phyloP scores from a whole-genome alignment of 2,113 vertebrate genomes.

The Grantiella picta region DNA sequence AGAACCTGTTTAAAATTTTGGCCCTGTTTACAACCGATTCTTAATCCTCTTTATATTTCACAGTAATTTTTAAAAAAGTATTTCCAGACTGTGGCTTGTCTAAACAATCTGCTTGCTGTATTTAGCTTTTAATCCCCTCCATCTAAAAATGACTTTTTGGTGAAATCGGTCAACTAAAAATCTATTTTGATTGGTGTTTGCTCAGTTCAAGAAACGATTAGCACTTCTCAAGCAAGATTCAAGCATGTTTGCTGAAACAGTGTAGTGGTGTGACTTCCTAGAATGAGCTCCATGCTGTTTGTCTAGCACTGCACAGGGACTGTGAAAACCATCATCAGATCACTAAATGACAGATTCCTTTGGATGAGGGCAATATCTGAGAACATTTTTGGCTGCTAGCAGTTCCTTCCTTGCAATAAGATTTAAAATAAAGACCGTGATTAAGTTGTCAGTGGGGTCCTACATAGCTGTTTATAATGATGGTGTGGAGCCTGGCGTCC shows the following conservation, averaged over 20 bases:
- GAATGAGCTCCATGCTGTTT: neutral
- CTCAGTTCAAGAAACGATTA: constrained; percentile 7
- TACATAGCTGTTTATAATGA: neutral
- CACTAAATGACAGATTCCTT: neutral
- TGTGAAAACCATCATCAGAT: neutral
- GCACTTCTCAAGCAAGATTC: neutral
- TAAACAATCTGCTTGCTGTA: constrained; percentile 35
- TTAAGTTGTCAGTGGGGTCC: neutral
- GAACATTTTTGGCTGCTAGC: neutral
- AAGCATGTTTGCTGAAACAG: neutral
- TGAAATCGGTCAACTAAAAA: neutral
- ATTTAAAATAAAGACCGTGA: neutral
- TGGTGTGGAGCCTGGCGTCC: neutral
- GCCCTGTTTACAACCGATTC: neutral
- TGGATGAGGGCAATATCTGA: neutral
- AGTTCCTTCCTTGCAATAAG: neutral
- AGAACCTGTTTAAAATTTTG: neutral
- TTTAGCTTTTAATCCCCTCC: neutral
- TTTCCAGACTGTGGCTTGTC: constrained; percentile 30
- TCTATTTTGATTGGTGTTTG: neutral
- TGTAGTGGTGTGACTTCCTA: neutral
- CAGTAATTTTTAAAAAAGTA: neutral
- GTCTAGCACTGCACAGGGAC: neutral
- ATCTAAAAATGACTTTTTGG: constrained; percentile 15
- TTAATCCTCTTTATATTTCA: constrained; percentile 14